Conservation (phyloP, 2,797 vertebrate genomes). For the Fratercula arctica region DNA sequence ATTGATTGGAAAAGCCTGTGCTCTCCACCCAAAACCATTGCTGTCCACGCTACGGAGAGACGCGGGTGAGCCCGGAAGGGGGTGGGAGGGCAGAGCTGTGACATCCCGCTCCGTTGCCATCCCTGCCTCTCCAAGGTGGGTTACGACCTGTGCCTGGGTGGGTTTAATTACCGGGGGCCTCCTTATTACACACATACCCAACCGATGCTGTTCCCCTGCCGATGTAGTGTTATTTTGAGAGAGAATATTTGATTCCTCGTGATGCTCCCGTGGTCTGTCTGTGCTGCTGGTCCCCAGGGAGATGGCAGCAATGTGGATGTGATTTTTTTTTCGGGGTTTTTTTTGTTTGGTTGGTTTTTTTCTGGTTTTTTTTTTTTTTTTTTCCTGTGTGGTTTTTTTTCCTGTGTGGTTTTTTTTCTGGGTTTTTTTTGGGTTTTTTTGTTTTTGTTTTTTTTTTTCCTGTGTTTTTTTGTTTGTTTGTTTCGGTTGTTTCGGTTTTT, state of each 20-base stretch:
- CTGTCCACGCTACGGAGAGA: rapidly evolving
- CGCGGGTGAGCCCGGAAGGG: rapidly evolving
- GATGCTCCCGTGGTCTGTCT: background rate
- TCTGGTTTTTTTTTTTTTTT: background rate
- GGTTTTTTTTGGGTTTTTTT: no score
- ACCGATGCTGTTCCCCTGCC: background rate
- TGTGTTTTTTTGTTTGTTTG: no score
- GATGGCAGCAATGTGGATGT: rapidly evolving
- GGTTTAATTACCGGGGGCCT: background rate
- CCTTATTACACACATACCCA: background rate
- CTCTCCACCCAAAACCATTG: background rate
- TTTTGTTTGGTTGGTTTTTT: no score
- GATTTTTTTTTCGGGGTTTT: no score
- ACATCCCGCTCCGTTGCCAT: rapidly evolving
- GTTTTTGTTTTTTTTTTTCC: no score
- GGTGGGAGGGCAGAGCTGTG: background rate
- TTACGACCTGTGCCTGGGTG: background rate
- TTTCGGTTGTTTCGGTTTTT: no score
- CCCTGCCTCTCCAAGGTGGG: background rate
- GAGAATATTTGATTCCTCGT: background rate
- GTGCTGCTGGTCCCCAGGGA: background rate
- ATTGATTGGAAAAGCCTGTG: rapidly evolving
- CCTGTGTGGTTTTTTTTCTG: no score
- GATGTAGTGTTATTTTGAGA: background rate
- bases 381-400: no score